Evolutionary conservation across 2,797 vertebrate species (phyloP), one percentile per base, ranked within the genome.

Genomic region (Catostomus latipinnis): DNA sequence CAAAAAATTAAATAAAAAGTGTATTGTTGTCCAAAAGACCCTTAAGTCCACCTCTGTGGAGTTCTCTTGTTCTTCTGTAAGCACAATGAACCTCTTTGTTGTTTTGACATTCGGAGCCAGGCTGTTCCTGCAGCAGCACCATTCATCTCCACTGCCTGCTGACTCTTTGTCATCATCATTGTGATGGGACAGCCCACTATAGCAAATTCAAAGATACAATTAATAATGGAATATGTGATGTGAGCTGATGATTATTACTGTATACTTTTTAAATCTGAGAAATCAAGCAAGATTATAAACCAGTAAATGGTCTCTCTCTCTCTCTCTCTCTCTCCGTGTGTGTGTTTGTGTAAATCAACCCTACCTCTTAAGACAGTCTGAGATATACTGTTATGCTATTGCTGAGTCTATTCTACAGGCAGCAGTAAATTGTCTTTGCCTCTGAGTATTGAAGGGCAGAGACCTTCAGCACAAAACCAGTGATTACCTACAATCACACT

Each of bases 361-460:
- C 53, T 67, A 70, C 61, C 70, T 80, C 62, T 18, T 73, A 73
- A 80, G 78, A 73, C 78, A 73, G 78, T 80, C 62, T 73, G 70
- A 80, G 78, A 80, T 80, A 80, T 80, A 80, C 78, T 73, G 78
- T 80, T 80, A 80, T 80, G 78, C 78, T 80, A 80, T 80, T 80
- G 78, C 78, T 80, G 78, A 80, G 78, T 80, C 78, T 62, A 80
- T 80, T 80, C 78, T 73, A 18, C 22, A 80, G 78, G 70, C 70
- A 80, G 78, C 78, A 67, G 70, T 80, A 80, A 80, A 80, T 80
- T 72, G 52, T 80, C 70, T 73, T 73, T 66, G 70, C 45, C 69
- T 80, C 70, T 45, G 78, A 73, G 78, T 80, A 73, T 80, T 80
- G 78, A 80, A 73, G 70, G 61, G 48, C 70, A 13, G 61, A 73